These are phyloP conservation scores for Desmophyllum pertusum DNA, from an alignment of 92 coral and sea anemone species.

Conservation along the genomic window DNA sequence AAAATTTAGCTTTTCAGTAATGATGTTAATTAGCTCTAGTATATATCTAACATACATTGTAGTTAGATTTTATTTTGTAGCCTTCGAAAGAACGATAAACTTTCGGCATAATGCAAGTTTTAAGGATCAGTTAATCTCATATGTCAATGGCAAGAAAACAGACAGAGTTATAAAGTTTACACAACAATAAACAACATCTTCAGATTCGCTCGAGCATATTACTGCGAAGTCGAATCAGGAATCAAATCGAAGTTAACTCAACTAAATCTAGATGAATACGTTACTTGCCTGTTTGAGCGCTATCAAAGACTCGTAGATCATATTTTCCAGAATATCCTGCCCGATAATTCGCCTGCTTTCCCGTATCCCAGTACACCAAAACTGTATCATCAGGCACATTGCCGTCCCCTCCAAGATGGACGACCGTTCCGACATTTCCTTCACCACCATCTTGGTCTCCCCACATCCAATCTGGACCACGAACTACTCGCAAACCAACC, in stretches of 20 bases:
- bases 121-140: neutral
- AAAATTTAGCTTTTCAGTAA: too few species aligned
- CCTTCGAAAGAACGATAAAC: neutral
- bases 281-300: constrained; percentile 68
- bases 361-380: constrained; percentile 78
- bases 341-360: constrained; percentile 71
- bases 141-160: neutral
- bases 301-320: constrained; percentile 75
- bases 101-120: neutral
- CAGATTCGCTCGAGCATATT: neutral
- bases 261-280: neutral
- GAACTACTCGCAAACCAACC: constrained; percentile 77
- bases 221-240: neutral
- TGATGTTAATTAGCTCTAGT: neutral
- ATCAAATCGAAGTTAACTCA: too few species aligned
- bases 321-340: constrained; percentile 61
- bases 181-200: neutral
- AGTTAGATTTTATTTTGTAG: neutral
- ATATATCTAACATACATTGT: too few species aligned
- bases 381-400: constrained; percentile 50
- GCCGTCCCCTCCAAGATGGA: constrained; percentile 53
- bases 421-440: constrained; percentile 82
- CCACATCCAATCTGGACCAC: constrained; percentile 92
- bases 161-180: neutral
- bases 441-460: constrained; percentile 82